phyloP scores from a whole-genome alignment of 1,140 invertebrate species.

The Wiebesia pumilae region DNA sequence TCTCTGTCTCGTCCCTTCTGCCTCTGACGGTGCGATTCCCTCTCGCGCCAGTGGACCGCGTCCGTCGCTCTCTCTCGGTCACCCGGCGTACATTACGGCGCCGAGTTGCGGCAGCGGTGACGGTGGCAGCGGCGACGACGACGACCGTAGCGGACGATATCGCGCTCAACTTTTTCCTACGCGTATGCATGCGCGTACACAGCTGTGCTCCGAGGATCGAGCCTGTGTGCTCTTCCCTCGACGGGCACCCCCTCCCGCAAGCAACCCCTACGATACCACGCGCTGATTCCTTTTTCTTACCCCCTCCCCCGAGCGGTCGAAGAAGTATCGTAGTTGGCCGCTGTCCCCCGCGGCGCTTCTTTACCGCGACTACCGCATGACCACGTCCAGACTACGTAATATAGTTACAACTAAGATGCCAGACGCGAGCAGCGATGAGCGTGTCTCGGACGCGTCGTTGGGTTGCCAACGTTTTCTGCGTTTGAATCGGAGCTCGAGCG shows the following conservation, averaged over 20 bases:
- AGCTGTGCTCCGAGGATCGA: not conserved
- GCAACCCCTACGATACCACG: too few relatives aligned
- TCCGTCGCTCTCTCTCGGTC: not conserved
- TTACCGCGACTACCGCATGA: not conserved
- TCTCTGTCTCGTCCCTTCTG: too few relatives aligned
- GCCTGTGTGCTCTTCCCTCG: not conserved
- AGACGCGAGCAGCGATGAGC: too few relatives aligned
- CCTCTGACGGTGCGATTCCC: not conserved
- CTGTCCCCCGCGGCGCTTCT: too few relatives aligned
- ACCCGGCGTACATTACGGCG: not conserved
- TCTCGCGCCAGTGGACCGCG: not conserved
- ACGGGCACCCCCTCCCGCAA: not conserved
- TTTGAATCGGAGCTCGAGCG: not conserved
- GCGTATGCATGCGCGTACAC: not conserved
- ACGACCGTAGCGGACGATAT: not conserved
- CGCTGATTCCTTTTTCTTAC: too few relatives aligned
- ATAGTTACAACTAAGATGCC: too few relatives aligned
- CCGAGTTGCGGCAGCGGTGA: not conserved
- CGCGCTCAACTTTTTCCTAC: not conserved
- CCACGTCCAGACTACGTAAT: not conserved
- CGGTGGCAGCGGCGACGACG: not conserved
- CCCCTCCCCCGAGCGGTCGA: too few relatives aligned
- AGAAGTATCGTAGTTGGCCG: too few relatives aligned
- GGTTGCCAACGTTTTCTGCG: too few relatives aligned
- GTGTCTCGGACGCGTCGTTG: not conserved